A percentile compares a stretch with the other conserved stretches of the same genome.
Evolutionary conservation across 2,113 vertebrate genomes (phyloP).

Genomic region (Euleptes europaea): DNA sequence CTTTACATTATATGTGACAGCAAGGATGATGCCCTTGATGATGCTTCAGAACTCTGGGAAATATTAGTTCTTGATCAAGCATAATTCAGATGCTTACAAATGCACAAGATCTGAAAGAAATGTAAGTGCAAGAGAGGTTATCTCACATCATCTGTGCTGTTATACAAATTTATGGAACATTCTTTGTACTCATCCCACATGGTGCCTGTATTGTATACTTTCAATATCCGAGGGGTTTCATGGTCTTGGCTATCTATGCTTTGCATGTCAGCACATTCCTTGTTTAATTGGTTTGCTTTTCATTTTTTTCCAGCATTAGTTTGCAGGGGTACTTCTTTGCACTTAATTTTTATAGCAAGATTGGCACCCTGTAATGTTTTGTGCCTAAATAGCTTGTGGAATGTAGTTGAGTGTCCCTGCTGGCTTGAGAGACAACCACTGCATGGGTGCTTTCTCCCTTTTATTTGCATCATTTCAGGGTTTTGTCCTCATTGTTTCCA

Average conservation of each 20-base stretch:
- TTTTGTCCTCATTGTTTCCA: too few relatives aligned
- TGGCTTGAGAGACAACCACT: too few relatives aligned
- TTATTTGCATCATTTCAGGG: too few relatives aligned
- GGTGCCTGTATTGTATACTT: background rate
- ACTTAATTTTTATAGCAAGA: too few relatives aligned
- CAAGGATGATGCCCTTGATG: background rate
- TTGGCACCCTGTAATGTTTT: too few relatives aligned
- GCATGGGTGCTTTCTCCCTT: too few relatives aligned
- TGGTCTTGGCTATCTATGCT: background rate
- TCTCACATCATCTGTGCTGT: background rate
- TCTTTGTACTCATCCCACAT: background rate
- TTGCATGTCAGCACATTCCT: background rate
- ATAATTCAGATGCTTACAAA: background rate
- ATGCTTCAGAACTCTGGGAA: background rate
- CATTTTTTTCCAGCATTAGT: too few relatives aligned
- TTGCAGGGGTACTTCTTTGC: too few relatives aligned
- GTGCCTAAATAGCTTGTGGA: too few relatives aligned
- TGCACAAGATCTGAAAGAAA: background rate
- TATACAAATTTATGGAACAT: background rate
- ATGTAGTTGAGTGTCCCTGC: too few relatives aligned
- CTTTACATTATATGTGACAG: conserved; percentile 11
- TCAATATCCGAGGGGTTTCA: background rate
- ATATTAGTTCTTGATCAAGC: background rate
- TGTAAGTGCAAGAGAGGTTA: background rate
- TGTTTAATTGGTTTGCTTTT: background rate